Conservation (phyloP, 2,797 vertebrate species). For the Nyctibius grandis region DNA sequence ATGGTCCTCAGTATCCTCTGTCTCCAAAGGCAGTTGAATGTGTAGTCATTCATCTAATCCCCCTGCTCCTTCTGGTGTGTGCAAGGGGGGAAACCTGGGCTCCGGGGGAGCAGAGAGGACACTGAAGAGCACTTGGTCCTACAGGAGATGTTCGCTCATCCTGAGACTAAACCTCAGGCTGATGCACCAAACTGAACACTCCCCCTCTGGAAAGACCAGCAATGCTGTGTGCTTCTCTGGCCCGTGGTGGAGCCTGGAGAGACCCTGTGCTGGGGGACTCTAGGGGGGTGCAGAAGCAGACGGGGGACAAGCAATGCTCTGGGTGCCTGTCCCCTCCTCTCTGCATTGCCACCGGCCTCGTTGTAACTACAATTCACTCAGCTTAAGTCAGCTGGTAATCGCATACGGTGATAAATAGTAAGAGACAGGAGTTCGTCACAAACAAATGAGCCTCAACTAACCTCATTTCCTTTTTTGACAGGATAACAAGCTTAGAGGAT, state of each 20-base stretch:
- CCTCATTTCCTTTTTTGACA: constrained; percentile 50
- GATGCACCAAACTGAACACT: neutral
- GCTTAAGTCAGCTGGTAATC: neutral
- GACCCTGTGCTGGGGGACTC: neutral
- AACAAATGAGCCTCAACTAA: constrained; percentile 62
- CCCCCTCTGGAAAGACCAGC: neutral
- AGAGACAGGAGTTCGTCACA: constrained; percentile 27
- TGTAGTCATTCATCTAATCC: neutral
- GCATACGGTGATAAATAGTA: neutral
- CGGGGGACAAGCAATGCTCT: neutral
- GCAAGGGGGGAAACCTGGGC: neutral
- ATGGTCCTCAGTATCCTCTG: neutral
- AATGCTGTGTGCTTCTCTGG: neutral
- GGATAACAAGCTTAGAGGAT: constrained; percentile 58
- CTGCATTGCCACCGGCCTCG: accelerated
- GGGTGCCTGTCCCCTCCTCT: neutral
- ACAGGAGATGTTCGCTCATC: neutral
- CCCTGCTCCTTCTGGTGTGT: neutral
- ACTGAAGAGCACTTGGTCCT: neutral
- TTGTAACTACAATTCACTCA: neutral
- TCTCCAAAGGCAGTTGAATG: neutral
- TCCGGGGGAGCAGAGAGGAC: neutral
- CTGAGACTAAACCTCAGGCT: neutral
- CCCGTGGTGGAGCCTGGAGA: neutral
- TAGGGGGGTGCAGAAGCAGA: neutral